phyloP scores from a whole-genome alignment of 2,888 invertebrate species.

The Protodeltote pygarga region DNA sequence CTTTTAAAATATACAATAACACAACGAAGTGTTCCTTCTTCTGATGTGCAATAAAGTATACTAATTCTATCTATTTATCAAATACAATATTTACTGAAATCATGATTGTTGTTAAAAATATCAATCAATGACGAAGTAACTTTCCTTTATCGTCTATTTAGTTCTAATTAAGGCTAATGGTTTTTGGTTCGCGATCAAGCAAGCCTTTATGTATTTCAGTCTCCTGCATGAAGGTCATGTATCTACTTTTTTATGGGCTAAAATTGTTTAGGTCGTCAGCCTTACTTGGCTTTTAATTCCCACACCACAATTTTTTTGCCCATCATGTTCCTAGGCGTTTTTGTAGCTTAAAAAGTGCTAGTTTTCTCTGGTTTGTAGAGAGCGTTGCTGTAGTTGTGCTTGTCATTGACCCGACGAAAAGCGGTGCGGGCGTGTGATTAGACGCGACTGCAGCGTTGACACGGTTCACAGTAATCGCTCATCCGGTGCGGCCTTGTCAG shows the following conservation, averaged over 20 bases:
- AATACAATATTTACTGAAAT: too few species aligned
- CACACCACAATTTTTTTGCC: constrained; percentile 2
- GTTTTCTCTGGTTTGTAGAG: constrained; percentile 21
- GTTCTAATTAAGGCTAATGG: constrained; percentile 51
- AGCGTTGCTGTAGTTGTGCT: constrained; percentile 49
- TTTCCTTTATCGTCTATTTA: constrained; percentile 39
- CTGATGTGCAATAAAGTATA: too few species aligned
- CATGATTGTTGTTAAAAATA: too few species aligned
- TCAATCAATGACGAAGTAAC: constrained; percentile 39
- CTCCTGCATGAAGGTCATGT: constrained; percentile 8
- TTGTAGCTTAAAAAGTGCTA: constrained; percentile 11
- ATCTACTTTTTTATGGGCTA: constrained; percentile 29
- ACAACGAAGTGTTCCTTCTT: too few species aligned
- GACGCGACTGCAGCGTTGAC: constrained; percentile 74
- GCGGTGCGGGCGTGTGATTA: constrained; percentile 68
- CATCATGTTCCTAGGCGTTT: neutral
- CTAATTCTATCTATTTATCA: neutral
- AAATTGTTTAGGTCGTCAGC: constrained; percentile 24
- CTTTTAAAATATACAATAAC: neutral
- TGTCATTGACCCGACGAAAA: constrained; percentile 70
- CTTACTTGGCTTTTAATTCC: constrained; percentile 8
- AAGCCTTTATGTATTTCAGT: constrained; percentile 11
- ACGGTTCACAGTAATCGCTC: constrained; percentile 78
- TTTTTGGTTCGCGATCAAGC: constrained; percentile 38
- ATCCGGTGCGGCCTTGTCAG: constrained; percentile 77